Conservation (phyloP, 1,140 invertebrate species). For the Drosophila arizonae region DNA sequence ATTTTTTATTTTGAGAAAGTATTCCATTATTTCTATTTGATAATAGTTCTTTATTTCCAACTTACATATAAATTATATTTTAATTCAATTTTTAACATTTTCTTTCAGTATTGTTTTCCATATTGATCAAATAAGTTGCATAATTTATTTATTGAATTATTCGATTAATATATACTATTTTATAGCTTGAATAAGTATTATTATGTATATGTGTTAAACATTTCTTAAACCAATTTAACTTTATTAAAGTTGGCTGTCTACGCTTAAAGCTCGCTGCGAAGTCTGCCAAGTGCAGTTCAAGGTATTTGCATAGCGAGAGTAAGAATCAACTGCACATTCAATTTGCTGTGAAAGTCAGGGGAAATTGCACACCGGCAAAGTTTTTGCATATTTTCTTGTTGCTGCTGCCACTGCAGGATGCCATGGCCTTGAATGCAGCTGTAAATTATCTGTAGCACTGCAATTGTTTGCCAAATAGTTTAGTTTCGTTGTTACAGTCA, state of each 20-base stretch:
- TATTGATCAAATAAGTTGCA: no score
- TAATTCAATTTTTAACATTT: no score
- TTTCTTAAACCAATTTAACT: neutral
- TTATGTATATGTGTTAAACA: neutral
- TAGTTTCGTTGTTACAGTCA: constrained; percentile 28
- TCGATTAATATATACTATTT: no score
- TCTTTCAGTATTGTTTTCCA: no score
- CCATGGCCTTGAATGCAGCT: constrained; percentile 39
- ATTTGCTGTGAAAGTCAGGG: constrained; percentile 17
- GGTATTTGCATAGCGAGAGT: neutral
- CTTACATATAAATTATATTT: no score
- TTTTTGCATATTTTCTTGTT: constrained; percentile 42
- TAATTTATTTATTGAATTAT: no score
- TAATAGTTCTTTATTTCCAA: no score
- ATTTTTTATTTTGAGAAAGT: no score
- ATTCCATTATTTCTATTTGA: no score
- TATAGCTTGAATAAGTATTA: no score
- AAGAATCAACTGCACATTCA: constrained; percentile 11
- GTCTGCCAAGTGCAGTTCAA: neutral
- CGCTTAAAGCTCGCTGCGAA: constrained; percentile 5
- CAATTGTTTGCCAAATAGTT: constrained; percentile 54
- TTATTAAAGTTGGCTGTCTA: neutral
- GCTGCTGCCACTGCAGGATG: constrained; percentile 1
- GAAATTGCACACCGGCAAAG: constrained; percentile 17
- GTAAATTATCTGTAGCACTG: constrained; percentile 32